Base-by-base conservation (phyloP, 2,797 vertebrate genomes). In the Megaceryle alcyon region DNA sequence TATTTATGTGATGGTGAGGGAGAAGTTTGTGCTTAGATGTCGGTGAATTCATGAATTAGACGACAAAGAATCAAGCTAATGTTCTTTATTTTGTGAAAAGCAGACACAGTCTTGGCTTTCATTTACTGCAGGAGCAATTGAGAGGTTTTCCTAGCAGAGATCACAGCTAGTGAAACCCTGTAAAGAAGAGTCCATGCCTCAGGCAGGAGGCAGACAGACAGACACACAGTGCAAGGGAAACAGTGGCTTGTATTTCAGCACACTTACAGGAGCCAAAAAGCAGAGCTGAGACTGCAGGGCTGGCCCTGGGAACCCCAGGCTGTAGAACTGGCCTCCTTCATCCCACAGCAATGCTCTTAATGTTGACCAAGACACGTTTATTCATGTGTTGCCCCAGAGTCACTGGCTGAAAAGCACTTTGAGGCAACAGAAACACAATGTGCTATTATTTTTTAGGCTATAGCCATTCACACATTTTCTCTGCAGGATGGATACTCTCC, bases 381-480 rank as follows among this genome's bases (percentile, higher is more conserved):
- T 78, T 78, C 89, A 44, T 71, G 81, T 60, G 54, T 80, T 94
- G 72, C 51, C 85, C 61, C 81, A 77, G 80, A 92, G 81, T 69
- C 70, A 11, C 59, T 66, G 82, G 60, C 76, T 93, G 77, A 44
- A 54, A 75, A 84, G 78, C 77, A 33, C 61, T 94, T 88, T 82
- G 70, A 93, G 73, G 77, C 65, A 88, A 53, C 10, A 88, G 49
- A 75, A 95, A 82, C 90, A 90, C 80, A 84, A 83, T 63, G 54
- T 79, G 54, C 73, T 79, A 84, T 94, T 92, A 93, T 91, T 71
- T 85, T 93, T 88, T 82, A 90, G 73, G 66, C 86, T 90, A 15
- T 28, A 93, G 83, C 31, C 49, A 43, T 89, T 87, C 79, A 78
- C 66, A 59, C 19, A 13, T 88, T 93, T 94, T 83, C 82, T 79